These are phyloP conservation scores for Phortica magna DNA, from an alignment of 2,888 invertebrate species.

Conservation along the genomic window DNA sequence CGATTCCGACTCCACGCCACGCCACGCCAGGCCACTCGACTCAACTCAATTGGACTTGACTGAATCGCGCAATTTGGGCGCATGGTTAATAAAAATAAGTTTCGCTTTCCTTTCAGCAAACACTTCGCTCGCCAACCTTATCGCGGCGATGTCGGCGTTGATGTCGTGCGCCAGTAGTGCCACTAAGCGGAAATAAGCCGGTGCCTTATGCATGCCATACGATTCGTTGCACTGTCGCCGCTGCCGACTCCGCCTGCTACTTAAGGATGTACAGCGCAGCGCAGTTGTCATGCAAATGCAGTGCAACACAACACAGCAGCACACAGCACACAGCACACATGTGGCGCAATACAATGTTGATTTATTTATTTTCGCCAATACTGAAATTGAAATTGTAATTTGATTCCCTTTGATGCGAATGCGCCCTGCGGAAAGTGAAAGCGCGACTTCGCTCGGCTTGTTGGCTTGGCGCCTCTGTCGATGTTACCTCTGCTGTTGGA, in stretches of 20 bases:
- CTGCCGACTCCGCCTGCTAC: background rate
- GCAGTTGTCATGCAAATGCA: background rate
- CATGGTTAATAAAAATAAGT: slow-evolving; percentile 37
- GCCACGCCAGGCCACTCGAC: too few species aligned
- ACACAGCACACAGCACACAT: too few species aligned
- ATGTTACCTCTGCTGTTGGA: background rate
- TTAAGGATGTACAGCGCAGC: slow-evolving; percentile 13
- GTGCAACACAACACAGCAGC: too few species aligned
- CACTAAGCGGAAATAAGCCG: slow-evolving; percentile 29
- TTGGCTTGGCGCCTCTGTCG: background rate
- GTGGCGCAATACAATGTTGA: slow-evolving; percentile 27
- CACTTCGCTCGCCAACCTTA: background rate
- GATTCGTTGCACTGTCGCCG: slow-evolving; percentile 3
- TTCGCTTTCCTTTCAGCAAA: slow-evolving; percentile 41
- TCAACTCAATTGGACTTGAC: too few species aligned
- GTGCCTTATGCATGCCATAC: slow-evolving; percentile 26
- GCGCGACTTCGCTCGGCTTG: background rate
- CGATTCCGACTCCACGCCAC: background rate
- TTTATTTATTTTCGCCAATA: slow-evolving; percentile 35
- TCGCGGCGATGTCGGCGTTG: background rate
- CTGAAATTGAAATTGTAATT: slow-evolving; percentile 44
- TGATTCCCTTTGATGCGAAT: slow-evolving; percentile 36
- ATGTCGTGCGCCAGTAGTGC: background rate
- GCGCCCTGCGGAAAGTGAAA: slow-evolving; percentile 18
- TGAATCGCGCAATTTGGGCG: background rate